Evolutionary conservation across 2,797 vertebrate species (phyloP), one percentile per base, ranked within the genome.

Genomic region (Alectoris magna): DNA sequence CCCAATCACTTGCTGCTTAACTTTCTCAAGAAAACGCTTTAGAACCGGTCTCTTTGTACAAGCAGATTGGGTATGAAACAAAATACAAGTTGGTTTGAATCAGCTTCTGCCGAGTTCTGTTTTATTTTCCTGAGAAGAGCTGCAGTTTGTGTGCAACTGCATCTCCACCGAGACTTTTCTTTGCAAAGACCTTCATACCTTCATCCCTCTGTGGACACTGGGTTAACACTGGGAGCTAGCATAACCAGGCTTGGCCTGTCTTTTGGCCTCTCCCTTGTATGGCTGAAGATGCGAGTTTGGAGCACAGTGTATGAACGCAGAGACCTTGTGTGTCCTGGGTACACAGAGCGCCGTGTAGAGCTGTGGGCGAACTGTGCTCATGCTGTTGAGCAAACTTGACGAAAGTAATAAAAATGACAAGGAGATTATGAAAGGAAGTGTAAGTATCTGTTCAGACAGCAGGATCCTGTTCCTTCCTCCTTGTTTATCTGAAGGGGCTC

Each of bases 1-100:
- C 98, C 98, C 1, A 98, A 98, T 73, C 98, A 98, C 93, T 96
- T 98, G 86, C 98, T 99, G 16, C 98, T 98, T 24, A 97, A 98
- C 44, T 99, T 99, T 91, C 97, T 99, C 49, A 97, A 94, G 39
- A 91, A 92, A 98, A 91, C 68, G 93, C 96, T 14, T 87, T 97
- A 98, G 79, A 76, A 51, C 31, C 44, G 43, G n/a, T 73, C 23
- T 38, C 31, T 71, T 66, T 56, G 17, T 51, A 11, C 36, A 64
- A 31, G 24, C n/a, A 62, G 38, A 62, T 19, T 11, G 18, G 3
- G 1, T 16, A 22, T 55, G 73, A 71, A 88, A 6, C 46, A n/a
- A 95, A 95, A 74, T 10, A 81, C 0, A 1, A 74, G 18, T 10
- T 31, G 44, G 60, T 80, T 41, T 53, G 49, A 62, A 70, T 55